A percentile compares a stretch with the other conserved stretches of the same genome.
Evolutionary conservation across 2,888 invertebrate species (phyloP).

Genomic region (Autographa gamma): DNA sequence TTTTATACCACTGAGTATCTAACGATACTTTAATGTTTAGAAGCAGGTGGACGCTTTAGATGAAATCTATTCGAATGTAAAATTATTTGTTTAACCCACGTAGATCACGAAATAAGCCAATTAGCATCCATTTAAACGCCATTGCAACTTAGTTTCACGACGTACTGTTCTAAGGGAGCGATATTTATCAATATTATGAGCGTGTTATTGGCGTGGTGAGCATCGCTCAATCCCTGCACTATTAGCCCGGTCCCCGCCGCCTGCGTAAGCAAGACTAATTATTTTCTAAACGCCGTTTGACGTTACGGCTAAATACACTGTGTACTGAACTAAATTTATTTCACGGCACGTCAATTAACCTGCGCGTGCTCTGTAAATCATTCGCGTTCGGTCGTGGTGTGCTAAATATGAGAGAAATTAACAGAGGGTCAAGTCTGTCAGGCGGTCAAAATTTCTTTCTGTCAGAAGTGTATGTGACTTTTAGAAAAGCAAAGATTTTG

Average conservation of each 20-base stretch:
- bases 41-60: no score
- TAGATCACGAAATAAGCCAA: neutral
- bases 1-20: no score
- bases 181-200: slow-evolving; percentile 14
- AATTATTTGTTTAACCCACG: no score
- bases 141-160: neutral
- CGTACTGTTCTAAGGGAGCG: neutral
- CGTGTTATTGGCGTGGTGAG: slow-evolving; percentile 26
- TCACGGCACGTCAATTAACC: slow-evolving; percentile 75
- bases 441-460: no score
- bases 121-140: neutral
- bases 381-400: slow-evolving; percentile 51
- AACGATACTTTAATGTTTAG: no score
- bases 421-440: slow-evolving; percentile 28
- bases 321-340: slow-evolving; percentile 71
- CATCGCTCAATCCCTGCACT: slow-evolving; percentile 44
- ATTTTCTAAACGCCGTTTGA: slow-evolving; percentile 67
- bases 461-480: no score
- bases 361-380: slow-evolving; percentile 69
- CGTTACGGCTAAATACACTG: slow-evolving; percentile 64
- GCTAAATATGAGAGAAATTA: slow-evolving; percentile 10
- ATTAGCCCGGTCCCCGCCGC: slow-evolving; percentile 35
- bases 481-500: no score
- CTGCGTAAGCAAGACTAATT: slow-evolving; percentile 63
- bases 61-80: no score